A percentile compares a stretch with the other conserved stretches of the same genome.
These are phyloP conservation scores for Melanostoma mellinum DNA, from an alignment of 2,888 invertebrate genomes.

Conservation along the genomic window DNA sequence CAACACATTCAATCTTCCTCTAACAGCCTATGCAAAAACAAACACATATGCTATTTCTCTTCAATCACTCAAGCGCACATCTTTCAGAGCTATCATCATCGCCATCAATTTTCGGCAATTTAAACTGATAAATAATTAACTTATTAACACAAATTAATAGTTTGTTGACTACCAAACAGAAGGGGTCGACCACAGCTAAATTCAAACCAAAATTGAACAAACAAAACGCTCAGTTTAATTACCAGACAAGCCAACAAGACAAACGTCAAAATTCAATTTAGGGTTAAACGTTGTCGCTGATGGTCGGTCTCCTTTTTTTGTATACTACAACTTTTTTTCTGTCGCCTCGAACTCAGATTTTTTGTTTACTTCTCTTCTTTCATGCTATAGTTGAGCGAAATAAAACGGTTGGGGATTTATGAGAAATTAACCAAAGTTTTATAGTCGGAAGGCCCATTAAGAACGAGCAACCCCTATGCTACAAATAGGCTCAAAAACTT, in stretches of 20 bases:
- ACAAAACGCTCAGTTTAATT: constrained; percentile 7
- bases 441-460: constrained; percentile 58
- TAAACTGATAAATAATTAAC: constrained; percentile 70
- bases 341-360: constrained; percentile 7
- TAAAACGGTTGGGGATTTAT: constrained; percentile 55
- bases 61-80: constrained; percentile 4
- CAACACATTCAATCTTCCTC: constrained; percentile 27
- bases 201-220: constrained; percentile 11
- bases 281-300: constrained; percentile 45
- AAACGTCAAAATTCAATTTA: constrained; percentile 60
- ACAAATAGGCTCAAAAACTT: constrained; percentile 50
- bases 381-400: neutral
- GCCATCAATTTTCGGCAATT: constrained; percentile 66
- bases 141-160: constrained; percentile 68
- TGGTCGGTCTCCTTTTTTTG: constrained; percentile 16
- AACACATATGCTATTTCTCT: constrained; percentile 14
- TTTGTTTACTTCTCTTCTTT: constrained; percentile 4
- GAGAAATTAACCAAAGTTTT: constrained; percentile 70
- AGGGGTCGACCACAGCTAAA: constrained; percentile 18
- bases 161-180: constrained; percentile 53
- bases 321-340: constrained; percentile 14
- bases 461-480: constrained; percentile 50
- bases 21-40: constrained; percentile 11
- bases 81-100: constrained; percentile 34
- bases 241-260: constrained; percentile 32